Conservation (phyloP, 2,888 invertebrate genomes). For the Holacanthella duospinosa region DNA sequence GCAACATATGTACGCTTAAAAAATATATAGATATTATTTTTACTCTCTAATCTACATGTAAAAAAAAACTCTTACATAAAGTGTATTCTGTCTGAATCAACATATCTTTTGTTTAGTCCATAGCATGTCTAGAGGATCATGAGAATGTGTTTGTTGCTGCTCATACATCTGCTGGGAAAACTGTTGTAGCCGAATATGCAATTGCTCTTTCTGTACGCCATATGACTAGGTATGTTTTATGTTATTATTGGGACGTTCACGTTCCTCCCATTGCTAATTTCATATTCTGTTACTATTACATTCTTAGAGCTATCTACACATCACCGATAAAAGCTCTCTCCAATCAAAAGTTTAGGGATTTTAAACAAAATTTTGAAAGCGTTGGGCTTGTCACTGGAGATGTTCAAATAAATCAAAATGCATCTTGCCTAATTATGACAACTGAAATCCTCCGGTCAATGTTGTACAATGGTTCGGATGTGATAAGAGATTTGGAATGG, state of each 20-base stretch:
- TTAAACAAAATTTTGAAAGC: conserved; percentile 80
- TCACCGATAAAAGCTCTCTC: conserved; percentile 98
- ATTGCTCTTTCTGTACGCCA: conserved; percentile 88
- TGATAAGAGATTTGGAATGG: conserved; percentile 91
- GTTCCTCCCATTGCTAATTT: neutral
- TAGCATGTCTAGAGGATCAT: conserved; percentile 81
- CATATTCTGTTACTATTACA: neutral
- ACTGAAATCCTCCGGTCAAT: conserved; percentile 96
- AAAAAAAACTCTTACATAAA: neutral
- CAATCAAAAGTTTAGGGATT: conserved; percentile 97
- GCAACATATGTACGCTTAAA: neutral
- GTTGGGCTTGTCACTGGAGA: conserved; percentile 92
- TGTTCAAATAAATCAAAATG: conserved; percentile 85
- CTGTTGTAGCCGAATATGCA: conserved; percentile 98
- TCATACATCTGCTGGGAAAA: conserved; percentile 98
- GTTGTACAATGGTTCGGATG: conserved; percentile 87
- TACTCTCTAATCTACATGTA: neutral
- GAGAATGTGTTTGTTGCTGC: conserved; percentile 97
- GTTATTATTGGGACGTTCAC: neutral
- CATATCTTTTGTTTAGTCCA: conserved; percentile 50
- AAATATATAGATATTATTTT: conserved; percentile 9
- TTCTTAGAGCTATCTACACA: conserved; percentile 75
- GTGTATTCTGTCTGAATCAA: neutral
- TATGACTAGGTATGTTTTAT: conserved; percentile 61
- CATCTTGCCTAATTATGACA: conserved; percentile 95